phyloP scores from a whole-genome alignment of 1,140 invertebrate genomes.

The Anadara kagoshimensis region DNA sequence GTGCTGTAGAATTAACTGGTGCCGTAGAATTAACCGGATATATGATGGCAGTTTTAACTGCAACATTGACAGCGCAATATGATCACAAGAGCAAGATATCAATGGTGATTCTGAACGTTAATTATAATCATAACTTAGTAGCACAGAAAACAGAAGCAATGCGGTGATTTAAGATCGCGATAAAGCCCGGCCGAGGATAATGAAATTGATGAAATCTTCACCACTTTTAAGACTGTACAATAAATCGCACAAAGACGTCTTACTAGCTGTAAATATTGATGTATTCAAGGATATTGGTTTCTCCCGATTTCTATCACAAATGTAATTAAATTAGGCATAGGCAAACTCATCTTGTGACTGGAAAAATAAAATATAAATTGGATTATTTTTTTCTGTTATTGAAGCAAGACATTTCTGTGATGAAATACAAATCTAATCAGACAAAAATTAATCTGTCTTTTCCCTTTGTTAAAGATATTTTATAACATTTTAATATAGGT shows the following conservation, averaged over 20 bases:
- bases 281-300: conserved; percentile 35
- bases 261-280: conserved; percentile 40
- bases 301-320: conserved; percentile 39
- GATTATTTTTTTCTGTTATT: conserved; percentile 30
- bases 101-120: conserved; percentile 14
- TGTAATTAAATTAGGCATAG: conserved; percentile 42
- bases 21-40: too few species aligned
- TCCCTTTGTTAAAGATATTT: too few species aligned
- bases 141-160: conserved; percentile 7
- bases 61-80: too few species aligned
- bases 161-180: conserved; percentile 19
- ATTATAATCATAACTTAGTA: conserved; percentile 15
- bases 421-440: conserved; percentile 40
- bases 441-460: conserved; percentile 11
- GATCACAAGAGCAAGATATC: not conserved
- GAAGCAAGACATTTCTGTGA: conserved; percentile 30
- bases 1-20: too few species aligned
- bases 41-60: too few species aligned
- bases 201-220: conserved; percentile 43
- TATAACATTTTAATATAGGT: too few species aligned
- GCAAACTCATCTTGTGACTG: conserved; percentile 36
- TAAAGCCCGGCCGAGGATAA: conserved; percentile 33
- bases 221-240: conserved; percentile 34
- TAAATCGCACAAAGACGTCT: conserved; percentile 36
- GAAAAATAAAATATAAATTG: conserved; percentile 44